Percentiles rank a stretch among this genome's conserved stretches.
phyloP scores from a whole-genome alignment of 2,888 invertebrate genomes.

The Tiliacea citrago region DNA sequence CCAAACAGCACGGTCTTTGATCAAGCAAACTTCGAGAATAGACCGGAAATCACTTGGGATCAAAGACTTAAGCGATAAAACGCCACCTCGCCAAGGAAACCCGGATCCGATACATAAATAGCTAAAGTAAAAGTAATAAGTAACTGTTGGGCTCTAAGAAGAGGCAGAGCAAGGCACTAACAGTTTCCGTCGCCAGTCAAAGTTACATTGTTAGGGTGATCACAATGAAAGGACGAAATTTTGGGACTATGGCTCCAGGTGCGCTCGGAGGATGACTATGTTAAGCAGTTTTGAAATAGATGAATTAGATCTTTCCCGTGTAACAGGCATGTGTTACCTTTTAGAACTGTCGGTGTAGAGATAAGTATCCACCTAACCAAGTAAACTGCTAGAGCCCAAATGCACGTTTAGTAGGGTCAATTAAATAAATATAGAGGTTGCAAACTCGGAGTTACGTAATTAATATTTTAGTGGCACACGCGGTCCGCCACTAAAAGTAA shows the following conservation, averaged over 20 bases:
- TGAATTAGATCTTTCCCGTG: neutral
- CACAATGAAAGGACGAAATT: conserved; percentile 5
- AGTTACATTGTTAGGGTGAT: conserved; percentile 39
- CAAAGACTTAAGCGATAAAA: conserved; percentile 44
- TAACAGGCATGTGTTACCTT: neutral
- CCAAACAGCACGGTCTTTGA: conserved; percentile 13
- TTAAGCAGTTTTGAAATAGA: neutral
- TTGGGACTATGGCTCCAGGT: conserved; percentile 8
- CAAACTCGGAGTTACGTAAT: too few species aligned
- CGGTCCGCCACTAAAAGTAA: too few species aligned
- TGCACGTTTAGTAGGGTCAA: too few species aligned
- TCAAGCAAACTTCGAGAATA: conserved; percentile 33
- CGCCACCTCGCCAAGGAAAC: conserved; percentile 18
- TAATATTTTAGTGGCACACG: too few species aligned
- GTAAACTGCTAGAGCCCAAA: neutral
- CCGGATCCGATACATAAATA: conserved; percentile 55
- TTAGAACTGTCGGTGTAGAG: neutral
- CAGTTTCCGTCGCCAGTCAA: conserved; percentile 38
- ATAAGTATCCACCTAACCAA: neutral
- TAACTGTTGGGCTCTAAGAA: conserved; percentile 31
- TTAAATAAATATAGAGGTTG: too few species aligned
- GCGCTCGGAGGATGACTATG: neutral
- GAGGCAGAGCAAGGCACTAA: conserved; percentile 43
- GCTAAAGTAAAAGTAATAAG: conserved; percentile 49
- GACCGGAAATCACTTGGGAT: conserved; percentile 18